Base-by-base conservation (phyloP, 2,888 invertebrate species). In the Macaria notata region DNA sequence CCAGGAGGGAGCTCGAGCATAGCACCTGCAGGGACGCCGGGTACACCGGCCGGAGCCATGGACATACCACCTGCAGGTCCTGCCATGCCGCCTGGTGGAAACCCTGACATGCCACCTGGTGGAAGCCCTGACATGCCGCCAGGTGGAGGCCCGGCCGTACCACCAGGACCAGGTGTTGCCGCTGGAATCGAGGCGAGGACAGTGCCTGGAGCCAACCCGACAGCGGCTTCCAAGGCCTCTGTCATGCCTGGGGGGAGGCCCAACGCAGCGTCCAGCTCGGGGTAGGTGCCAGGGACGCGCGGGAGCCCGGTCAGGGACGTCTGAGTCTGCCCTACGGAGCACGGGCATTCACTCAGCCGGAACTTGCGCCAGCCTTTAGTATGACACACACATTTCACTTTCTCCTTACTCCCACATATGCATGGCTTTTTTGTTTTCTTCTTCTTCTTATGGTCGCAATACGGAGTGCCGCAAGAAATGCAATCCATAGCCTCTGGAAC, bases 301-400 rank as follows among this genome's bases (percentile, higher is more conserved):
- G 33, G 33, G 7, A 49, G 33, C 9, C 43, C 33, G 31, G 31
- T n/a, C n/a, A 42, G n/a, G 6, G 49, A 42, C 30, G 50, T 50
- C 44, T 50, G 50, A 2, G 50, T 44, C 0, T 38, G n/a, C 9
- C 50, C 36, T 29, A 30, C n/a, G 4, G 36, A 44, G 30, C 59
- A 62, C 3, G 38, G 30, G 8, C 50, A 50, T 9, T 50, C 44
- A 8, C 19, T 7, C n/a, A 44, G 36, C 38, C 36, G 19, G 36
- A 19, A 45, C 29, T 4, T 31, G 4, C 9, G 46, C n/a, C 29
- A 36, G 3, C 45, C 56, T 41, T 60, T 65, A 4, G 56, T 42
- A 31, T 59, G 63, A 31, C 66, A 66, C 3, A 54, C 49, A 42
- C 9, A 50, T n/a, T 50, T 50, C 3, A 36, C 9, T 30, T 30